Base-by-base conservation (phyloP, 2,113 vertebrate species). In the Tretioscincus oriximinensis region DNA sequence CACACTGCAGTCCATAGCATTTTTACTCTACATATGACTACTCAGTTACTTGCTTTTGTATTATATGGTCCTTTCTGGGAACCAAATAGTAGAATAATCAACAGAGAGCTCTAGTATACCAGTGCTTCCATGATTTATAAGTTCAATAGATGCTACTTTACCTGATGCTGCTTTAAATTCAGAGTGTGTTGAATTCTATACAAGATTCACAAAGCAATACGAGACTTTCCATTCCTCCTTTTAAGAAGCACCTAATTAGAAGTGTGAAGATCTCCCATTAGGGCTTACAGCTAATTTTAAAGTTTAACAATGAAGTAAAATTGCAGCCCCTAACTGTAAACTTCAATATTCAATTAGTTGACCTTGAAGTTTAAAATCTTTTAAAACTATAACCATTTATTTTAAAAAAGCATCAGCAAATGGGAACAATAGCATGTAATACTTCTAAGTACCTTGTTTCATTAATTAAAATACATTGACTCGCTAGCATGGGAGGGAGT, bases 381-480 rank as follows among this genome's bases (percentile, higher is more conserved):
- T 35, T 22, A 45, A 20, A 35, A 0, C 2, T 4, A 1, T 70
- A 41, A 4, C 65, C 66, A 72, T 78, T 82, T 79, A 72, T 41
- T 41, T 79, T 80, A 88, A 35, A 63, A 22, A 54, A 58, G 35
- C 45, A 67, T 20, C 7, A 73, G 26, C 72, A 86, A 51, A 84
- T 79, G 47, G 54, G 9, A 78, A 45, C 18, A 69, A 24, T 9
- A 22, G 18, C 31, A 9, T 78, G 47, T 71, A 63, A 77, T 75
- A 77, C 16, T 73, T 41, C 24, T 77, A 71, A 71, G 67, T 22
- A 16, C 41, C 84, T 81, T 68, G 60, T 84, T 69, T 78, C 12
- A 54, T 28, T 71, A 81, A 49, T 80, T 87, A n/a, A 60, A 69
- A 22, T 31, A 29, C 68, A 65, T 66, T 84, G 73, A 66, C 54